Evolutionary conservation across 2,888 invertebrate species (phyloP).

Genomic region (Mimumesa dahlbomi): DNA sequence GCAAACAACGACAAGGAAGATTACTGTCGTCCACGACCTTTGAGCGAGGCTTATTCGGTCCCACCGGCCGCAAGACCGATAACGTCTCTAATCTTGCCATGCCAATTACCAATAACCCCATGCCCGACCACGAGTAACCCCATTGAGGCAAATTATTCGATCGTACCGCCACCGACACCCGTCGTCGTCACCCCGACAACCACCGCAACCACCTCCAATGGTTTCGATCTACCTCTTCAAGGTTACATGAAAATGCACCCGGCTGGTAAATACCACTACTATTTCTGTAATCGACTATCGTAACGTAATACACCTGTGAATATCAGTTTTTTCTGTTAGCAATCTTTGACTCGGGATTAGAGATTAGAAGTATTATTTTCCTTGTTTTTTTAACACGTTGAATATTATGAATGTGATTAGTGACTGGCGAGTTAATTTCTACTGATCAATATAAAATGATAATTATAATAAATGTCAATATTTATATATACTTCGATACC

Average conservation of each 20-base stretch:
- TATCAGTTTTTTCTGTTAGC: too few species aligned
- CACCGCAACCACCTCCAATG: conserved; percentile 57
- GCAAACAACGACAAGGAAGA: conserved; percentile 74
- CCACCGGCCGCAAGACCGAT: conserved; percentile 81
- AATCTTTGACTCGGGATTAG: too few species aligned
- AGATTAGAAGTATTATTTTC: too few species aligned
- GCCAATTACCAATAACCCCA: conserved; percentile 61
- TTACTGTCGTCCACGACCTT: conserved; percentile 80
- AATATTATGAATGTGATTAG: too few species aligned
- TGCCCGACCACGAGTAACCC: conserved; percentile 51
- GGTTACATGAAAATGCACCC: conserved; percentile 81
- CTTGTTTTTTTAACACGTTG: too few species aligned
- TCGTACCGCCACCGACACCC: conserved; percentile 72
- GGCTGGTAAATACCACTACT: conserved; percentile 78
- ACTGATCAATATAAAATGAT: too few species aligned
- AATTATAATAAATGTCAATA: too few species aligned
- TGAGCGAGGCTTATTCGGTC: conserved; percentile 81
- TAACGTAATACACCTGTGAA: too few species aligned
- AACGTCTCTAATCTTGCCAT: conserved; percentile 62
- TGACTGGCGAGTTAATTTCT: too few species aligned
- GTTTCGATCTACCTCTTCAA: conserved; percentile 73
- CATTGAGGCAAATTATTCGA: conserved; percentile 72
- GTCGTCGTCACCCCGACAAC: conserved; percentile 48
- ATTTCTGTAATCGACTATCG: too few species aligned
- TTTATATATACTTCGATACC: too few species aligned